Percentiles rank a stretch among this genome's conserved stretches.
These are phyloP conservation scores for Drosophila melanogaster DNA, from an alignment of 1,140 invertebrate genomes.

Conservation along the genomic window Release_6_plus_ISO1_MT NT_033777.3:12090001-12090500, in stretches of 20 bases:
- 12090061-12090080: too few species aligned
- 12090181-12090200: background rate
- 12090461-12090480: constrained; percentile 1
- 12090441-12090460: constrained; percentile 26
- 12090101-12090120: background rate
- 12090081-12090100: too few species aligned
- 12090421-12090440: constrained; percentile 5
- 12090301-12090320: constrained; percentile 46
- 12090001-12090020: too few species aligned
- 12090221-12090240: constrained; percentile 24
- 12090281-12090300: constrained; percentile 19
- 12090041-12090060: too few species aligned
- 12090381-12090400: constrained; percentile 48
- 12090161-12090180: too few species aligned
- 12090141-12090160: too few species aligned
- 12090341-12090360: constrained; percentile 20
- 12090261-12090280: background rate
- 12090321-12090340: constrained; percentile 33
- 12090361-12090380: constrained; percentile 18
- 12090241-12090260: constrained; percentile 10
- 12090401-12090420: constrained; percentile 55
- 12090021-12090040: too few species aligned
- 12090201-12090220: background rate
- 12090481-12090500: background rate
- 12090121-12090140: background rate